Conservation (phyloP, 2,888 invertebrate genomes). For the Taphrorychus bicolor region DNA sequence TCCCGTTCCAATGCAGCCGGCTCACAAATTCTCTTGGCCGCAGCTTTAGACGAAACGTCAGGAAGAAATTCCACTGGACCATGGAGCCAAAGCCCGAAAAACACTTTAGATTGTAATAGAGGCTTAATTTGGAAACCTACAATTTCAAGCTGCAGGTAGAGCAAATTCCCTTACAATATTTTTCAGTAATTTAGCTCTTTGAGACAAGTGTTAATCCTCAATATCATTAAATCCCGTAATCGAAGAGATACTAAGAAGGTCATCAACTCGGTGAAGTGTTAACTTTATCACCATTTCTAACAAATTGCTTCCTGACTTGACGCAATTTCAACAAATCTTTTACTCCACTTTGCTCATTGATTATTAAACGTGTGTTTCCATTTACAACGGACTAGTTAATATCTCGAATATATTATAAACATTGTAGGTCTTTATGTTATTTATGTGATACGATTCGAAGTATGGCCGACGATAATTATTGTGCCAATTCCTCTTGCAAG, state of each 20-base stretch:
- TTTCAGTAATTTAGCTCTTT: too few species aligned
- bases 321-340: constrained; percentile 6
- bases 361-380: constrained; percentile 11
- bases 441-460: not conserved
- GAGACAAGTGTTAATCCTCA: too few species aligned
- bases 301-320: constrained; percentile 18
- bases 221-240: not conserved
- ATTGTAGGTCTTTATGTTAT: not conserved
- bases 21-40: too few species aligned
- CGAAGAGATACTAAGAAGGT: not conserved
- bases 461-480: not conserved
- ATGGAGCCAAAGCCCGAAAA: too few species aligned
- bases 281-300: constrained; percentile 7
- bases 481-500: not conserved
- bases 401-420: constrained; percentile 6
- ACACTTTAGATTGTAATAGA: too few species aligned
- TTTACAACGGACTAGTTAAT: constrained; percentile 7
- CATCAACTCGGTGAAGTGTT: constrained; percentile 17
- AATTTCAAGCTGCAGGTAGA: too few species aligned
- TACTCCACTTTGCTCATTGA: constrained; percentile 9
- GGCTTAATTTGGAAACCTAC: too few species aligned
- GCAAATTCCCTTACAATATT: too few species aligned
- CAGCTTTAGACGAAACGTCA: too few species aligned
- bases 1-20: too few species aligned
- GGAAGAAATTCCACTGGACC: too few species aligned